These are phyloP conservation scores for Oreochromis aureus DNA, from an alignment of 2,113 vertebrate genomes.

Conservation along the genomic window DNA sequence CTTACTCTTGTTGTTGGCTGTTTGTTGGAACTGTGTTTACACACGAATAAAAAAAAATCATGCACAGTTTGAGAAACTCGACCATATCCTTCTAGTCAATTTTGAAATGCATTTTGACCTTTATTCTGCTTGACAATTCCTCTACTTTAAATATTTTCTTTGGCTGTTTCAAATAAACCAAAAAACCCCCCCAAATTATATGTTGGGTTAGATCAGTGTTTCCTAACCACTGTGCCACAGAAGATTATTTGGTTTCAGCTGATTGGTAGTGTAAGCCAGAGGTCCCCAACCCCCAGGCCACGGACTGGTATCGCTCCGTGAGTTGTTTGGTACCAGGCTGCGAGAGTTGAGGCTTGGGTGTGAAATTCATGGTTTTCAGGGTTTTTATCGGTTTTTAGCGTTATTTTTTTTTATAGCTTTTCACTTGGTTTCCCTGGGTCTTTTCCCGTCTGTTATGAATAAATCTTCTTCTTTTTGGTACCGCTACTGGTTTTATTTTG, in stretches of 20 bases:
- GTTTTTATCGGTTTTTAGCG: not conserved
- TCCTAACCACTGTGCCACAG: not conserved
- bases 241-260: not conserved
- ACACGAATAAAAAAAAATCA: not conserved
- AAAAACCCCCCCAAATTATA: not conserved
- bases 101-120: not conserved
- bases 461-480: not conserved
- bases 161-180: not conserved
- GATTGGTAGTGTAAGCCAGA: not conserved
- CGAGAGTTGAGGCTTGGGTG: not conserved
- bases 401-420: not conserved
- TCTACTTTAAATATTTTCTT: not conserved
- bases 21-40: not conserved
- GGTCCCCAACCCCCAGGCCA: not conserved
- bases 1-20: not conserved
- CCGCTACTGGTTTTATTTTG: not conserved
- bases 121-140: not conserved
- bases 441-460: not conserved
- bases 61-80: not conserved
- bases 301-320: not conserved
- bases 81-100: not conserved
- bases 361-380: not conserved
- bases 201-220: not conserved
- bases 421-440: not conserved
- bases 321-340: too few species aligned